Base-by-base conservation (phyloP, 1,140 invertebrate species). In the Ooceraea biroi region DNA sequence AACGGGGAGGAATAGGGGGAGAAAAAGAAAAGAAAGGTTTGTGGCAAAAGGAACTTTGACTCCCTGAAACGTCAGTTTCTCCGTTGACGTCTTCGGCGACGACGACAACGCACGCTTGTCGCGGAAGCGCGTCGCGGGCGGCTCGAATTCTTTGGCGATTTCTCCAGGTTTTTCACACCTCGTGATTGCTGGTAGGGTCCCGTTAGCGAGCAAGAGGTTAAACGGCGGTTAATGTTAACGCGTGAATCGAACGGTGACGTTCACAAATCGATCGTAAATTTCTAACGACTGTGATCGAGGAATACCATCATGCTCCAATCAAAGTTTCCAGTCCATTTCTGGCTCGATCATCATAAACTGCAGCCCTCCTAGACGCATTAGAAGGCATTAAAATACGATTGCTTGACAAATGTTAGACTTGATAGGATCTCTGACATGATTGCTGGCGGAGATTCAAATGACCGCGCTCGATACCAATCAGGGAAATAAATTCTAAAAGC, bases 41-140 rank as follows among this genome's bases (percentile, higher is more conserved):
- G 63, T 73, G 73, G 48, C 41, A 60, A 52, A 48, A 77, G 58
- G 82, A 80, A 80, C 73, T 82, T 87, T 88, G 86, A 76, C 86
- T 66, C 71, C 52, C 48, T 74, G 68, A 85, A 73, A 68, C 72
- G 66, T 71, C 77, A 71, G 61, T 83, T 73, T 72, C 68, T 71
- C 71, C 76, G 76, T 63, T 65, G 57, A 57, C 76, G 19, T 80
- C 76, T 69, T 78, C 19, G 65, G 41, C n/a, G 72, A 61, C 46
- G 19, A 74, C 52, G 50, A 12, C 52, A 41, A 58, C 52, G 19
- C 36, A n/a, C 11, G 17, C 65, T 69, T 58, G n/a, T n/a, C 76
- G 76, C 22, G 63, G 27, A 69, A 30, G 63, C 65, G 76, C 65
- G 57, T 71, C 36, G 76, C 76, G 76, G 76, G 76, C 76, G 76